Base-by-base conservation (phyloP, 2,888 invertebrate genomes). In the Cheilosia variabilis region DNA sequence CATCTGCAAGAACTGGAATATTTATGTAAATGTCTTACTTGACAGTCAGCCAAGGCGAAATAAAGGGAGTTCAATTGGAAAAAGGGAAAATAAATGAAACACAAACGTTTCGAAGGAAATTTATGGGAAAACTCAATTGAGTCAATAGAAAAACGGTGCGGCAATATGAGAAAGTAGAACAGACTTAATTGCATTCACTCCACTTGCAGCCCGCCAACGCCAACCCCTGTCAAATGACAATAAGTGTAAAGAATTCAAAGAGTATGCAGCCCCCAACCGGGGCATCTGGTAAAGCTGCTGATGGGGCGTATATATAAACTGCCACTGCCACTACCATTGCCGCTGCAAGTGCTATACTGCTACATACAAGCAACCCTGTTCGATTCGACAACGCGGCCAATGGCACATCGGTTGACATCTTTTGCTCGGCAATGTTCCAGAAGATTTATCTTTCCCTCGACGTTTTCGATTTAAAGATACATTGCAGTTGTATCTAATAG, bases 1-100 rank as follows among this genome's bases (percentile, higher is more conserved):
- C 80, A 80, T 84, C 84, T 80, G 75, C 65, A 53, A 37, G 58
- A 71, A 75, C 17, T 22, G 79, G 63, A 68, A 66, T 80, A 79
- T 80, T 84, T 84, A 84, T 84, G 84, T 75, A 84, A 84, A 84
- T 84, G 84, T 71, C 80, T 84, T 66, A 65, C 84, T 84, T 80
- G 80, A 80, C 19, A 83, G 57, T 73, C 72, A 79, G 77, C 82
- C 71, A 82, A 78, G 15, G 19, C 10, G 19, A 52, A 5, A 24
- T 10, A 24, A 24, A 52, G 24, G 13, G 10, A 52, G 52, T 55
- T 76, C 66, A 43, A 62, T 73, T 53, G 78, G 63, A 41, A 41
- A 53, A 57, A 65, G 34, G 13, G 31, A 37, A 78, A 57, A 65
- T 57, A 57, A 63, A 60, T 37, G 58, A 50, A 50, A 71, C 22